phyloP scores from a whole-genome alignment of 92 coral and sea anemone species.

The Phenganax stokvisi region DNA sequence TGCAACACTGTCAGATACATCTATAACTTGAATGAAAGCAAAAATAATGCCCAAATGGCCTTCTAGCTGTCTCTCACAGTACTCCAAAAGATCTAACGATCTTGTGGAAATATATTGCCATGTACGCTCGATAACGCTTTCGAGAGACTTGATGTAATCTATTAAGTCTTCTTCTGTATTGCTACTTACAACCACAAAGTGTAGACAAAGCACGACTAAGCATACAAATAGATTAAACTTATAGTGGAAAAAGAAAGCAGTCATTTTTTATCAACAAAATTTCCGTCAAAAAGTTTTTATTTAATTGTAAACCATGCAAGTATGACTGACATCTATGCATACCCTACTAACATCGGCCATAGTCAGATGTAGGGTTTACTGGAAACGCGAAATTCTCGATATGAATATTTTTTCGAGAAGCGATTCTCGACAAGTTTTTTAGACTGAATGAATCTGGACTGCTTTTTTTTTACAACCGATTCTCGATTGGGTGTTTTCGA shows the following conservation, averaged over 20 bases:
- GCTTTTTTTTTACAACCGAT: not conserved
- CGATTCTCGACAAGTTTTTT: not conserved
- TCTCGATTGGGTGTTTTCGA: not conserved
- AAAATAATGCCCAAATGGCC: constrained; percentile 15
- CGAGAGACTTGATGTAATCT: not conserved
- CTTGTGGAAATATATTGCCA: not conserved
- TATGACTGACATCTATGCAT: too few relatives aligned
- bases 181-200: not conserved
- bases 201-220: not conserved
- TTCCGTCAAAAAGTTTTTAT: too few relatives aligned
- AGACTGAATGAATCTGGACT: not conserved
- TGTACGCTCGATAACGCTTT: constrained; percentile 9
- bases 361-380: too few relatives aligned
- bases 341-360: too few relatives aligned
- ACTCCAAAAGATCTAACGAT: constrained; percentile 7
- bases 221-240: not conserved
- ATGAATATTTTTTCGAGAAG: too few relatives aligned
- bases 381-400: too few relatives aligned
- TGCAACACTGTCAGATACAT: constrained; percentile 3
- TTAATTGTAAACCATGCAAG: too few relatives aligned
- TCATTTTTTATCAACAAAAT: too few relatives aligned
- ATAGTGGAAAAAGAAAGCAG: too few relatives aligned
- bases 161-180: constrained; percentile 6
- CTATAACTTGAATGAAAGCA: constrained; percentile 16
- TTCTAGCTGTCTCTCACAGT: constrained; percentile 10